Evolutionary conservation across 2,888 invertebrate genomes (phyloP), one percentile per base, ranked within the genome.

Genomic region (Lagria hirta): DNA sequence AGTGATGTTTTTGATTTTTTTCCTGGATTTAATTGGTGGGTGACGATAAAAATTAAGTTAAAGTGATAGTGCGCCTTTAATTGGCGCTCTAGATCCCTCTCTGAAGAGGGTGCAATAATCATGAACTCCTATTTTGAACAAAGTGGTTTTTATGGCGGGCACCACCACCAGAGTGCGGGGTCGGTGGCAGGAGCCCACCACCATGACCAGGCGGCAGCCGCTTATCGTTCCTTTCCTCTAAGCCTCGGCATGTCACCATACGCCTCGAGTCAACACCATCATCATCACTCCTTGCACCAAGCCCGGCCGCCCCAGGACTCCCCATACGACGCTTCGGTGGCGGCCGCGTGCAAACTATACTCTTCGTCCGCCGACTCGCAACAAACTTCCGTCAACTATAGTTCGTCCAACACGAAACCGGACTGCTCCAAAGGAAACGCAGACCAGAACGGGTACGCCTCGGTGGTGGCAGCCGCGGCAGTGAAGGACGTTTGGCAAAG

Each of bases 81-180:
- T n/a, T n/a, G n/a, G n/a, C n/a, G n/a, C n/a, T n/a, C n/a, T n/a
- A n/a, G n/a, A n/a, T n/a, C n/a, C n/a, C n/a, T n/a, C n/a, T n/a
- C n/a, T n/a, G n/a, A n/a, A n/a, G n/a, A n/a, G n/a, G n/a, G n/a
- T n/a, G n/a, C n/a, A n/a, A n/a, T n/a, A 61, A 82, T 73, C 73
- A 93, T 93, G 93, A 93, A 92, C 86, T 92, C 92, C 72, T 94
- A 93, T 75, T 94, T 93, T 74, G 93, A 93, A 79, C 93, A 93
- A 79, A 87, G 88, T 74, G 92, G 92, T 74, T 94, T 94, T 79
- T 93, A 94, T 78, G 91, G 92, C 68, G 81, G 86, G 66, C 90
- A 91, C 74, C 91, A 91, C 69, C 86, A 90, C 76, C 86, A 91
- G 76, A 80, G 82, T 51, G 79, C 83, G 58, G 79, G 83, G 47